A percentile compares a stretch with the other conserved stretches of the same genome.
phyloP scores from a whole-genome alignment of 2,888 invertebrate species.

The Lycocerus yunnanus region DNA sequence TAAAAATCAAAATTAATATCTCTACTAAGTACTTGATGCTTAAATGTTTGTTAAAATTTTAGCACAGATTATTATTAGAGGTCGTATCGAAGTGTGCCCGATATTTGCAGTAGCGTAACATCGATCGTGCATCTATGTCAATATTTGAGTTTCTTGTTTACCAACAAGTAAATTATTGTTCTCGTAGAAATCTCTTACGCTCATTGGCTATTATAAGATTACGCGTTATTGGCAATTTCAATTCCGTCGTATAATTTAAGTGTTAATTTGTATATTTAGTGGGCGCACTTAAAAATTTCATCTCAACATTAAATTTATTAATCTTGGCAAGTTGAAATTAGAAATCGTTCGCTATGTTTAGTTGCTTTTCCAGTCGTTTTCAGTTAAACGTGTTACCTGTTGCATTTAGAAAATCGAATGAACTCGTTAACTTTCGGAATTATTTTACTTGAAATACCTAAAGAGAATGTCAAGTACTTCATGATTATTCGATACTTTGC shows the following conservation, averaged over 20 bases:
- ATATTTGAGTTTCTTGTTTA: not conserved
- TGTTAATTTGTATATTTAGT: not conserved
- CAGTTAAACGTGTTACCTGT: conserved; percentile 25
- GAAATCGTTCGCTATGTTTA: not conserved
- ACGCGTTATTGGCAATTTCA: not conserved
- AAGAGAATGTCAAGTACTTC: conserved; percentile 19
- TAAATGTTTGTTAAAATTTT: no score
- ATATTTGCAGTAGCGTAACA: not conserved
- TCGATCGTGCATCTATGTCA: not conserved
- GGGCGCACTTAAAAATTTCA: not conserved
- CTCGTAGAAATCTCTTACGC: not conserved
- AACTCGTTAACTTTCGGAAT: conserved; percentile 21
- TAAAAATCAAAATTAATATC: no score
- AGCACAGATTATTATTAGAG: not conserved
- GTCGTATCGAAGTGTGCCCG: not conserved
- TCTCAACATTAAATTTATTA: not conserved
- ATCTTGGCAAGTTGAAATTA: not conserved
- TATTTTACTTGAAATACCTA: conserved; percentile 11
- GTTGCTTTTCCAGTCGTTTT: not conserved
- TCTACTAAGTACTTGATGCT: no score
- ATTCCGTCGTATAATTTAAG: not conserved
- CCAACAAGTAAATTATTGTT: not conserved
- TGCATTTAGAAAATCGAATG: conserved; percentile 28
- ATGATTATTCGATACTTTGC: conserved; percentile 52
- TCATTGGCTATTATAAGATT: not conserved